Percentiles rank a stretch among this genome's conserved stretches.
Conservation (phyloP, 2,113 vertebrate species). For the Glareola pratincola region DNA sequence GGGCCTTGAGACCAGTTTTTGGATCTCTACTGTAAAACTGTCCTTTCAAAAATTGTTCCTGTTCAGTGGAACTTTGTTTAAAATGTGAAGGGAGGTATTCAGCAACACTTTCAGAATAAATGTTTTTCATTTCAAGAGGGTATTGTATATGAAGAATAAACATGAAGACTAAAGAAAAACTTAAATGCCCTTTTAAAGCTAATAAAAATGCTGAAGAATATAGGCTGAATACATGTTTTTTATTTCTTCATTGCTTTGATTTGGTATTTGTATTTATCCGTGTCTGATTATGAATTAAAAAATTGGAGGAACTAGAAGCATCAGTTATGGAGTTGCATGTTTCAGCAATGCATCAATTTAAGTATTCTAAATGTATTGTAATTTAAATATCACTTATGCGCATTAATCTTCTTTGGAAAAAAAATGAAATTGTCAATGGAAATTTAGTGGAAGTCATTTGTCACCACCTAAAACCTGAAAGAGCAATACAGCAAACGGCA, state of each 20-base stretch:
- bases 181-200: neutral
- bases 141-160: neutral
- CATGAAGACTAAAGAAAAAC: neutral
- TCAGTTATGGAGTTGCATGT: neutral
- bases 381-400: neutral
- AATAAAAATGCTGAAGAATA: neutral
- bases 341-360: neutral
- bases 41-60: neutral
- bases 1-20: neutral
- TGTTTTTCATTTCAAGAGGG: neutral
- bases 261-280: neutral
- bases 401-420: neutral
- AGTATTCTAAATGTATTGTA: neutral
- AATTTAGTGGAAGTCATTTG: neutral
- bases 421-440: neutral
- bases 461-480: neutral
- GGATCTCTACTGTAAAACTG: neutral
- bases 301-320: neutral
- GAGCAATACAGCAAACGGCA: neutral
- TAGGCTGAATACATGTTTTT: neutral
- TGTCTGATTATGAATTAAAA: neutral
- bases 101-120: neutral
- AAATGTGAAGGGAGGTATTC: neutral
- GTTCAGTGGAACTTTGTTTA: neutral
- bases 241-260: neutral